Base-by-base conservation (phyloP, 2,888 invertebrate species). In the Xestia ashworthii region DNA sequence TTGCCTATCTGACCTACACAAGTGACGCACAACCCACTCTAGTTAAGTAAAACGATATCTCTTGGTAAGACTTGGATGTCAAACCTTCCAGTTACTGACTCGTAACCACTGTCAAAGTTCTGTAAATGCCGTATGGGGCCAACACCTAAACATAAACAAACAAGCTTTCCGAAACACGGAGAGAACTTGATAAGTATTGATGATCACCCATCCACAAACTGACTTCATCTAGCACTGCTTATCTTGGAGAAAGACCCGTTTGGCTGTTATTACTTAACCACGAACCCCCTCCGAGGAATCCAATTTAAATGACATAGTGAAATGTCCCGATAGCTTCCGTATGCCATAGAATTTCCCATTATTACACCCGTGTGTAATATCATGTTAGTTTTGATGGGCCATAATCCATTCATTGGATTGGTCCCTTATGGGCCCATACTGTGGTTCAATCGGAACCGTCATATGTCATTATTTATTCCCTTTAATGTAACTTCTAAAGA, bases 271-370 rank as follows among this genome's bases (percentile, higher is more conserved):
- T n/a, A 41, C 41, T n/a, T 4, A 44, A 16, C 14, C 44, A 65
- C n/a, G n/a, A n/a, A 9, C n/a, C n/a, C 65, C 32, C 8, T 44
- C 11, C 53, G 71, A 32, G 46, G 19, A n/a, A 82, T 81, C 60
- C 82, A 85, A 81, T 82, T 85, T 65, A 81, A 70, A 81, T 75
- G 68, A 76, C 60, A 50, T 48, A 71, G 62, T 71, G 68, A 65
- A 71, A 50, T 65, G 48, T 60, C 12, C 58, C 62, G 22, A 71
- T 75, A 58, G 60, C 14, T 70, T 50, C 67, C n/a, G 11, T 19
- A n/a, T n/a, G 55, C 53, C 76, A 55, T 75, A 75, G 71, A 71
- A 68, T 60, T 55, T 71, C 48, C 71, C 62, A 75, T 71, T 74
- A 74, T 58, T 46, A 71, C 46, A 71, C 68, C 67, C 19, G 11